These are phyloP conservation scores for Yponomeuta plumbellus DNA, from an alignment of 2,888 invertebrate species.

Conservation along the genomic window DNA sequence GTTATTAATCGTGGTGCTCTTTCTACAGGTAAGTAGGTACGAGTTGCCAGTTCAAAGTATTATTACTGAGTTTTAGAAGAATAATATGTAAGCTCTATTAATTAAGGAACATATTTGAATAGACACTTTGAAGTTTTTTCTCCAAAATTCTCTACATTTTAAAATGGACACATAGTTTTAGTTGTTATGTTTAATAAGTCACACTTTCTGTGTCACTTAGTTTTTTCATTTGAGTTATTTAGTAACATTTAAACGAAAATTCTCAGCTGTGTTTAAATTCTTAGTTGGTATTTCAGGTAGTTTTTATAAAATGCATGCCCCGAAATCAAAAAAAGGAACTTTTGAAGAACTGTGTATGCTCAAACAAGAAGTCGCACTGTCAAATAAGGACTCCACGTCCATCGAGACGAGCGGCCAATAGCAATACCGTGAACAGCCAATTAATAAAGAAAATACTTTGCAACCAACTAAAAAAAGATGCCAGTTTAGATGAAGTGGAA, in stretches of 20 bases:
- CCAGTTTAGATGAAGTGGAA: slow-evolving; percentile 24
- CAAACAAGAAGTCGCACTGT: neutral
- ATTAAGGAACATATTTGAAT: no score
- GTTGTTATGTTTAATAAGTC: no score
- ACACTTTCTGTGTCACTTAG: no score
- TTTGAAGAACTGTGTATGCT: slow-evolving; percentile 23
- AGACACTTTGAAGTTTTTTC: no score
- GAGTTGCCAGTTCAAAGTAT: slow-evolving; percentile 12
- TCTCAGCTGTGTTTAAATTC: no score
- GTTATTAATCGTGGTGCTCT: slow-evolving; percentile 31
- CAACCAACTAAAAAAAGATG: neutral
- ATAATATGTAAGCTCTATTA: no score
- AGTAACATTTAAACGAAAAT: neutral
- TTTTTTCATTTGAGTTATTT: no score
- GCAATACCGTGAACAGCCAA: neutral
- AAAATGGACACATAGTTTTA: no score
- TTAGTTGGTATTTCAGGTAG: slow-evolving; percentile 34
- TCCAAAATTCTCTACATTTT: no score
- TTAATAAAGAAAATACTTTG: neutral
- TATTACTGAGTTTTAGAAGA: no score
- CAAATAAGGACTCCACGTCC: neutral
- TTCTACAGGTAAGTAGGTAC: slow-evolving; percentile 38
- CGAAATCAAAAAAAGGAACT: slow-evolving; percentile 25
- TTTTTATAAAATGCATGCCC: slow-evolving; percentile 33
- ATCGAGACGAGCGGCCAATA: neutral